Base-by-base conservation (phyloP, 2,797 vertebrate species). In the Danionella dracula region DNA sequence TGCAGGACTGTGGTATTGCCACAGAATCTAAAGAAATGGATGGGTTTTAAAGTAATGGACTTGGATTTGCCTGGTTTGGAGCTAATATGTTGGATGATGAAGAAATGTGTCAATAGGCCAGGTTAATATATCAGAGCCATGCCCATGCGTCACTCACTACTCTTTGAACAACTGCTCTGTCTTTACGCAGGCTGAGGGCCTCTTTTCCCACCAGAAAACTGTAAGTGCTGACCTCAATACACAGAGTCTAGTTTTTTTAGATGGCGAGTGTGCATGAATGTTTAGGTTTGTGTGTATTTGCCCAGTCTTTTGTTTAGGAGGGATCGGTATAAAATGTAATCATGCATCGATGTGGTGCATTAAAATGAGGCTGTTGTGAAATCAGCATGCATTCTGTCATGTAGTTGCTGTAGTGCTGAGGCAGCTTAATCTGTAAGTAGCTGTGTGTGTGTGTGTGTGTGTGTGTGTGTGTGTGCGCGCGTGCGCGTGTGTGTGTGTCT, bases 181-280 rank as follows among this genome's bases (percentile, higher is more conserved):
- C 72, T 81, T 61, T 70, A 79, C 80, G 51, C 80, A 83, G 81
- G 77, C 78, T 65, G 17, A 75, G 73, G 74, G 78, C 78, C 70
- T 80, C 73, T 64, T 72, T 81, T 62, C 76, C 81, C 62, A 74
- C 76, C 70, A 80, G 79, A 81, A 82, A 79, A 13, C 55, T 77
- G 76, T 80, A 82, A 83, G 81, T 81, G 68, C 64, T 66, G 38
- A 17, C 31, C 38, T 32, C 32, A 55, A 31, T 49, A 20, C 31
- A 50, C 41, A 42, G 62, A 45, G 35, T 17, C 54, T 62, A 9
- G 50, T 50, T 37, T 57, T 51, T 63, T 42, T 68, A 44, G 62
- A 62, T 31, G 9, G 8, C 45, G 20, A 19, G 8, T 20, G 34
- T 40, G 32, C 60, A 64, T 58, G 45, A 27, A 20, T 32, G 8